phyloP scores from a whole-genome alignment of 2,888 invertebrate species.

The Junonia oenone region DNA sequence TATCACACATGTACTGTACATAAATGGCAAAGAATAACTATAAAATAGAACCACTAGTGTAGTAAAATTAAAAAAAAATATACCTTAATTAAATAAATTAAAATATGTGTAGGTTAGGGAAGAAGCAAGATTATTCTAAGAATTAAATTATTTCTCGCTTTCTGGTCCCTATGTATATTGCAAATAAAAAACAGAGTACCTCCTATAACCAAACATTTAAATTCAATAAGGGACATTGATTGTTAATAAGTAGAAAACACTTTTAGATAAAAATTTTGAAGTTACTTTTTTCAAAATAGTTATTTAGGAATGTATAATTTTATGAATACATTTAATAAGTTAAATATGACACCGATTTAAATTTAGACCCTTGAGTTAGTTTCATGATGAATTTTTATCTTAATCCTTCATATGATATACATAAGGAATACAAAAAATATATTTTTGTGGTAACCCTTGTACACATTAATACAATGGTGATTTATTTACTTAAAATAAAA shows the following conservation, averaged over 20 bases:
- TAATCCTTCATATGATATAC: background rate
- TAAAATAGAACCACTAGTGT: slow-evolving; percentile 24
- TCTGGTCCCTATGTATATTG: slow-evolving; percentile 24
- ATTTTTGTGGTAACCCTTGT: slow-evolving; percentile 6
- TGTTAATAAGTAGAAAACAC: background rate
- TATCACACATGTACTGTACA: slow-evolving; percentile 71
- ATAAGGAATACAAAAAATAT: background rate
- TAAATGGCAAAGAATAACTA: slow-evolving; percentile 56
- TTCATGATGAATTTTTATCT: background rate
- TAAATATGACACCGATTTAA: slow-evolving; percentile 4
- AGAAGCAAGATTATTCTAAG: slow-evolving; percentile 15
- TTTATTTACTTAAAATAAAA: slow-evolving; percentile 9
- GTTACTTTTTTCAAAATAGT: background rate
- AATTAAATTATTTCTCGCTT: slow-evolving; percentile 14
- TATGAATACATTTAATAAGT: slow-evolving; percentile 9
- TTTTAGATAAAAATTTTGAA: background rate
- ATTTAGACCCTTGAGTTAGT: background rate
- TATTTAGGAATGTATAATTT: background rate
- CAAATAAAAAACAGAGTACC: slow-evolving; percentile 5
- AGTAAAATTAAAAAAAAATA: slow-evolving; percentile 19
- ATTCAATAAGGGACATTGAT: background rate
- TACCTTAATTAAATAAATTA: slow-evolving; percentile 28
- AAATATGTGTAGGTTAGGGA: slow-evolving; percentile 25
- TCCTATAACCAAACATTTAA: background rate
- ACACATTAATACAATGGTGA: slow-evolving; percentile 6